Base-by-base conservation (phyloP, 1,140 invertebrate genomes). In the Sinella curviseta region DNA sequence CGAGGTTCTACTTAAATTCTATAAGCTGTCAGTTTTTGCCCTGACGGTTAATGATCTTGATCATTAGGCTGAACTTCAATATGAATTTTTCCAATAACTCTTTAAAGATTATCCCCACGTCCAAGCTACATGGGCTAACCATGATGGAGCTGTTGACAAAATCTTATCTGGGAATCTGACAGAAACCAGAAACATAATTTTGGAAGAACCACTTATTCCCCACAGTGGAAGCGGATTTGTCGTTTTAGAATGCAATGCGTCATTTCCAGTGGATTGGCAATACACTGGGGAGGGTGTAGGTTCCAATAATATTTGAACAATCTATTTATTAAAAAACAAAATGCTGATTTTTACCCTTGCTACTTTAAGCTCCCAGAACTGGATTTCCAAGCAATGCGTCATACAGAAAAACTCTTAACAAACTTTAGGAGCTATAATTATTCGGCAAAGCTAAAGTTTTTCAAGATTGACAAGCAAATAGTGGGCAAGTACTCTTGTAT, bases 241-340 rank as follows among this genome's bases (percentile, higher is more conserved):
- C 17, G 48, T 70, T 16, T 60, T 80, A n/a, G 79, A 80, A 36
- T 80, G 79, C 28, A 80, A 77, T 26, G 79, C 65, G 36, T 55
- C 76, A 0, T 80, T 54, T 65, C 79, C 79, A 20, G 31, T 80
- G 14, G 79, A 80, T 74, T 80, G 75, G 75, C 26, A 30, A n/a
- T 80, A 74, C 57, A 2, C 28, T 17, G 79, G 79, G 34, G 76
- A 80, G 57, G 79, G 79, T 16, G 78, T 80, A 73, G 35, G 55
- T 48, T 14, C 4, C 30, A 31, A 1, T 8, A 36, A 74, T 67
- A 24, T 67, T 8, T 67, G 24, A 24, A n/a, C n/a, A n/a, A n/a
- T n/a, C n/a, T n/a, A n/a, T n/a, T n/a, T 14, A 20, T 48, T 48
- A 48, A 48, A 48, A 12, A 48, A 48, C 39, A 8, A 48, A 48